Evolutionary conservation across 1,140 invertebrate genomes (phyloP), one percentile per base, ranked within the genome.

Genomic region (Zaprionus capensis): DNA sequence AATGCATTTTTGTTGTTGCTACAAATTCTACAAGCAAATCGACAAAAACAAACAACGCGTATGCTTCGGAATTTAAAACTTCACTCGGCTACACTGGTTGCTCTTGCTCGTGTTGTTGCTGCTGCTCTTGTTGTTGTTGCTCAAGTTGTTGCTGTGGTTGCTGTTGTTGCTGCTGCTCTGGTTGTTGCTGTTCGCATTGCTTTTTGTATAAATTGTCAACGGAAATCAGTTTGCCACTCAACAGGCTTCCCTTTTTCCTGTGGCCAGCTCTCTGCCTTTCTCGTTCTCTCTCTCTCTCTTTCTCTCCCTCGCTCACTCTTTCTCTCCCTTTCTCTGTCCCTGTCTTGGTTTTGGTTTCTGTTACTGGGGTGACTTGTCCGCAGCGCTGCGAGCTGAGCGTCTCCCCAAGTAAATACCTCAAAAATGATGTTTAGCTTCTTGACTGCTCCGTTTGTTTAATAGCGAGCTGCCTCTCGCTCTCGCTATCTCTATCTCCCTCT

Each of bases 191-290:
- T 26, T 62, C 57, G 56, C 64, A 49, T 59, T 63, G 59, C 36
- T 70, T 80, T 59, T 70, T 69, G 76, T 71, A 80, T 81, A 81
- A 84, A 84, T 84, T 88, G 85, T 81, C 84, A 86, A 79, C 86
- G 85, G 86, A 90, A 90, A 91, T 91, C 88, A 78, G 80, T 82
- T 82, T 66, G 76, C 85, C 71, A 90, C 85, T 91, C 86, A 85
- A 90, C 82, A 91, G 85, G 85, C 86, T 90, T 90, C 86, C 86
- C 85, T 91, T 90, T 90, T 90, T 90, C 82, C 86, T 91, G 86
- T 84, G 75, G 66, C 49, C 63, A 63, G 38, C 17, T 41, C 38
- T 15, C 38, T 41, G 14, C 38, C 38, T 11, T 34, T 34, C 31
- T 34, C 9, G 3, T 11, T 34, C 31, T 9, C 31, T 5, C 7